These are phyloP conservation scores for Drosophila asahinai DNA, from an alignment of 1,140 invertebrate species.

Conservation along the genomic window DNA sequence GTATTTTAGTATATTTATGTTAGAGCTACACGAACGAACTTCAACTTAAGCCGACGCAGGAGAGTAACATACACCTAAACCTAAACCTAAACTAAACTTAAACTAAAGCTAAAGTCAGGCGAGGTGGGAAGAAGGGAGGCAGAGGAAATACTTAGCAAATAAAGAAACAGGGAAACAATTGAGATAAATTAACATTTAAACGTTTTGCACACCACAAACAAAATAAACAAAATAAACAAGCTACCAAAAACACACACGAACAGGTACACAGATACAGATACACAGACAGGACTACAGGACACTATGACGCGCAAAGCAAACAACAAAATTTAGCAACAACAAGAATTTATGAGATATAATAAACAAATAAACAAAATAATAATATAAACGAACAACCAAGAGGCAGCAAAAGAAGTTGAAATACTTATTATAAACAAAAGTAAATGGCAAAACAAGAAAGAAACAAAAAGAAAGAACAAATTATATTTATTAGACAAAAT, in stretches of 20 bases:
- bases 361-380: constrained; percentile 59
- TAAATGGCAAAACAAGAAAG: constrained; percentile 23
- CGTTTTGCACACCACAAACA: constrained; percentile 67
- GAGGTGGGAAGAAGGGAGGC: constrained; percentile 21
- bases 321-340: constrained; percentile 84
- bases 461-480: constrained; percentile 54
- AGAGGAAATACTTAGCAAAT: constrained; percentile 75
- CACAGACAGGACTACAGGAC: constrained; percentile 38
- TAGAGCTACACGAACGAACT: constrained; percentile 64
- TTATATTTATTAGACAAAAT: constrained; percentile 76
- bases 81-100: constrained; percentile 29
- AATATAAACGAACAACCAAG: constrained; percentile 60
- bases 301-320: constrained; percentile 56
- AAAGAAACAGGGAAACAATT: constrained; percentile 84
- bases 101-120: constrained; percentile 40
- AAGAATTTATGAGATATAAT: constrained; percentile 84
- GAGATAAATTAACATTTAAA: constrained; percentile 82
- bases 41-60: constrained; percentile 35
- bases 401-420: constrained; percentile 30
- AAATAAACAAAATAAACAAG: constrained; percentile 53
- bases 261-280: constrained; percentile 24
- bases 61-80: constrained; percentile 40
- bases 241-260: constrained; percentile 32
- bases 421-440: constrained; percentile 50
- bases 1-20: constrained; percentile 82